Conservation (phyloP, 1,140 invertebrate genomes). For the Pantala flavescens region DNA sequence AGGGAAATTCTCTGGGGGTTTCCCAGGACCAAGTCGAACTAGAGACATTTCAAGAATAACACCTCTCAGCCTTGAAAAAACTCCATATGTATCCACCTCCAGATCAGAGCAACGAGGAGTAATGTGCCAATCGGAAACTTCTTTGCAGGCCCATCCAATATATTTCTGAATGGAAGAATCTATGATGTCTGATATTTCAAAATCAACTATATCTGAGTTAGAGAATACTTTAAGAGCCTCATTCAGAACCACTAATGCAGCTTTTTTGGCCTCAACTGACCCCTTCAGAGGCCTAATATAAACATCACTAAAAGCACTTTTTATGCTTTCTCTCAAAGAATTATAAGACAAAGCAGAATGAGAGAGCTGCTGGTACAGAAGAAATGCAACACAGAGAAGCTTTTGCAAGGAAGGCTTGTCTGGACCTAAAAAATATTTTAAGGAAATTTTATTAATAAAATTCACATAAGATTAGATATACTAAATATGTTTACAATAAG, state of each 20-base stretch:
- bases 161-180: background rate
- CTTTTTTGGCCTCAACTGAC: background rate
- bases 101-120: constrained; percentile 1
- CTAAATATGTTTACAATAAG: too few species aligned
- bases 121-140: background rate
- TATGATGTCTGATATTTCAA: background rate
- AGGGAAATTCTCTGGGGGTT: background rate
- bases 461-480: too few species aligned
- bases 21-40: background rate
- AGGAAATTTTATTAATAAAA: too few species aligned
- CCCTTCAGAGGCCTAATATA: background rate
- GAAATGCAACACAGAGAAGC: background rate
- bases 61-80: background rate
- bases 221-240: background rate
- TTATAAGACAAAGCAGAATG: background rate
- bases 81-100: background rate
- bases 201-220: background rate
- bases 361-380: background rate
- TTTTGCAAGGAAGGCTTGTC: background rate
- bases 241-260: background rate
- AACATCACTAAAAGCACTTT: background rate
- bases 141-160: background rate
- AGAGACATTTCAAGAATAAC: background rate
- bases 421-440: background rate
- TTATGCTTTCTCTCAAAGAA: background rate